Conservation (phyloP, 1,140 invertebrate genomes). For the Fopius arisanus region DNA sequence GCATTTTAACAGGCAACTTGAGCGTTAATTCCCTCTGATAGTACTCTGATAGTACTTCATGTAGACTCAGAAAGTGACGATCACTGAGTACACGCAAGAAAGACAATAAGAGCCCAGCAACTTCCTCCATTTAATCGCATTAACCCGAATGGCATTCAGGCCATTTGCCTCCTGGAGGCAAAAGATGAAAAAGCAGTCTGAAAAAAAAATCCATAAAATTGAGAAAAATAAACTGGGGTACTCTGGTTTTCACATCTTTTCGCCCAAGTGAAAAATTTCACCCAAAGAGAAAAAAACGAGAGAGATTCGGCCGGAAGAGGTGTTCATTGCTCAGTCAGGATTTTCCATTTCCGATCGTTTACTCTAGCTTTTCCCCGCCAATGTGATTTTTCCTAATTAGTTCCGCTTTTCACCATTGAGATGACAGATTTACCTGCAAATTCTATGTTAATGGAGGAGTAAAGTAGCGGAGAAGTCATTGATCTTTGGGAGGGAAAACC, state of each 20-base stretch:
- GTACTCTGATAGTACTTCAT: not conserved
- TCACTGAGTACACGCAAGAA: not conserved
- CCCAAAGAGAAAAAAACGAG: not conserved
- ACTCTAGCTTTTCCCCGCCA: not conserved
- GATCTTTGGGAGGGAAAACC: not conserved
- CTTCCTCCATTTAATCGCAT: conserved; percentile 11
- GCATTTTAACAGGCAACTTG: conserved; percentile 10
- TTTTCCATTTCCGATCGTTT: not conserved
- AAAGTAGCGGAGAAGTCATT: not conserved
- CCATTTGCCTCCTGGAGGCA: not conserved
- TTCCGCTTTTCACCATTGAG: not conserved
- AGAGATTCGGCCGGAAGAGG: not conserved
- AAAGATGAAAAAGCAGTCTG: not conserved
- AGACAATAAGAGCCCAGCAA: not conserved
- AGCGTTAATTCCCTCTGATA: conserved; percentile 29
- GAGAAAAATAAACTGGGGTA: conserved; percentile 6
- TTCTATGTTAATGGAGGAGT: not conserved
- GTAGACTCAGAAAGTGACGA: not conserved
- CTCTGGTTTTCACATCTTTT: conserved; percentile 14
- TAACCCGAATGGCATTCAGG: not conserved
- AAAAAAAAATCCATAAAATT: not conserved
- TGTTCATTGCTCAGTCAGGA: not conserved
- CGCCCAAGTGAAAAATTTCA: conserved; percentile 16
- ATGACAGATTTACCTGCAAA: not conserved
- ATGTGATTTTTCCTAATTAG: not conserved